Conservation (phyloP, 2,113 vertebrate species). For the Dasyurus viverrinus region DNA sequence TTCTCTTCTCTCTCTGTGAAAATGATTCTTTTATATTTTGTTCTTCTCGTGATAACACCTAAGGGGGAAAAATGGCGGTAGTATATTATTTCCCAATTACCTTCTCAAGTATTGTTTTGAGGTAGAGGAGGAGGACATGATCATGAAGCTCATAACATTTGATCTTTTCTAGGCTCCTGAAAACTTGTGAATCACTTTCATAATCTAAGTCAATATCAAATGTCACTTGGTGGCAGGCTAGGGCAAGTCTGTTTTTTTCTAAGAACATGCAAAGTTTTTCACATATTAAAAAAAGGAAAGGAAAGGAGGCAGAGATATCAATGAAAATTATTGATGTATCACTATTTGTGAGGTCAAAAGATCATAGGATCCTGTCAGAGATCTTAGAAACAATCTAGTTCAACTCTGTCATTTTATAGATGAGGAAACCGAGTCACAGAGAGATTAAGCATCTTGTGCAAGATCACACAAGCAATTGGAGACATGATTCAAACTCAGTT, state of each 20-base stretch:
- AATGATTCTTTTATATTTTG: conserved; percentile 61
- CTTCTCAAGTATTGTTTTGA: conserved; percentile 66
- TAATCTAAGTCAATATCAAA: conserved; percentile 76
- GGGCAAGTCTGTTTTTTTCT: conserved; percentile 76
- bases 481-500: not conserved
- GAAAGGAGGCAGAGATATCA: conserved; percentile 35
- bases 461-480: not conserved
- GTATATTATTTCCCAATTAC: conserved; percentile 78
- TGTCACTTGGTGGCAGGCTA: conserved; percentile 78
- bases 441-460: not conserved
- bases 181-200: conserved; percentile 78
- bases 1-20: conserved; percentile 69
- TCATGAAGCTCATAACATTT: conserved; percentile 75
- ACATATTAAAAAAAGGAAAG: conserved; percentile 49
- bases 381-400: not conserved
- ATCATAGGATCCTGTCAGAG: not conserved
- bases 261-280: conserved; percentile 74
- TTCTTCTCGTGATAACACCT: conserved; percentile 60
- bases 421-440: not conserved
- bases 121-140: conserved; percentile 68
- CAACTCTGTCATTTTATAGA: not conserved
- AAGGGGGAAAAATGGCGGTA: conserved; percentile 42
- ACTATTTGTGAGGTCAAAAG: not conserved
- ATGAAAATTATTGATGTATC: not conserved
- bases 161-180: conserved; percentile 75